phyloP scores from a whole-genome alignment of 2,797 vertebrate species.

The Sus cebifrons region DNA sequence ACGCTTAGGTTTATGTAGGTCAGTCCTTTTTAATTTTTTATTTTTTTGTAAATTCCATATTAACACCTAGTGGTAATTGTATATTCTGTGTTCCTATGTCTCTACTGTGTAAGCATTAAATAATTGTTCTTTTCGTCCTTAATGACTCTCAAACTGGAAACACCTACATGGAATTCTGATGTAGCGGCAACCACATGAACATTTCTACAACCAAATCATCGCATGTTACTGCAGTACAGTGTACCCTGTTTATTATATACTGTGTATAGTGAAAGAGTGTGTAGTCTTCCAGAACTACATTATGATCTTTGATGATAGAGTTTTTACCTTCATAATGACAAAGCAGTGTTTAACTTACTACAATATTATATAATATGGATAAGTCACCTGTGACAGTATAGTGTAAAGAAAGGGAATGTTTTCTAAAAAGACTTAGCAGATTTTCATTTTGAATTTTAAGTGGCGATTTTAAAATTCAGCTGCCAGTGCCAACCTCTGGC shows the following conservation, averaged over 20 bases:
- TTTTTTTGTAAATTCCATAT: slow-evolving; percentile 59
- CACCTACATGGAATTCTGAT: slow-evolving; percentile 59
- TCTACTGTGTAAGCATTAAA: slow-evolving; percentile 58
- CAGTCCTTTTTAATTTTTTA: slow-evolving; percentile 48
- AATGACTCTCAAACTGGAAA: slow-evolving; percentile 39
- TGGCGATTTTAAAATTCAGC: slow-evolving; percentile 56
- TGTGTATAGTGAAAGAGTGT: slow-evolving; percentile 78
- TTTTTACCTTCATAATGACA: slow-evolving; percentile 67
- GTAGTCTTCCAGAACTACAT: slow-evolving; percentile 76
- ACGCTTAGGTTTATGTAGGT: slow-evolving; percentile 80
- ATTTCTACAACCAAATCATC: slow-evolving; percentile 63
- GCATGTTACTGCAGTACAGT: slow-evolving; percentile 75
- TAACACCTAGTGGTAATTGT: slow-evolving; percentile 26
- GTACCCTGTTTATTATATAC: slow-evolving; percentile 74
- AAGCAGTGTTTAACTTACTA: slow-evolving; percentile 75
- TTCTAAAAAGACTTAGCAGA: slow-evolving; percentile 44
- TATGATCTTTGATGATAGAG: slow-evolving; percentile 73
- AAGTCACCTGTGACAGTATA: slow-evolving; percentile 57
- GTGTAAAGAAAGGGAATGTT: slow-evolving; percentile 68
- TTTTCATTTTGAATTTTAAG: slow-evolving; percentile 69
- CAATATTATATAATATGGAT: slow-evolving; percentile 22
- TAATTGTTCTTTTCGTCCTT: slow-evolving; percentile 50
- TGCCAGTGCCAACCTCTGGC: slow-evolving; percentile 61
- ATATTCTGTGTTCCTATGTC: slow-evolving; percentile 22
- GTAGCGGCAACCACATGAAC: slow-evolving; percentile 64